phyloP scores from a whole-genome alignment of 2,113 vertebrate species.

The Eurypyga helias region DNA sequence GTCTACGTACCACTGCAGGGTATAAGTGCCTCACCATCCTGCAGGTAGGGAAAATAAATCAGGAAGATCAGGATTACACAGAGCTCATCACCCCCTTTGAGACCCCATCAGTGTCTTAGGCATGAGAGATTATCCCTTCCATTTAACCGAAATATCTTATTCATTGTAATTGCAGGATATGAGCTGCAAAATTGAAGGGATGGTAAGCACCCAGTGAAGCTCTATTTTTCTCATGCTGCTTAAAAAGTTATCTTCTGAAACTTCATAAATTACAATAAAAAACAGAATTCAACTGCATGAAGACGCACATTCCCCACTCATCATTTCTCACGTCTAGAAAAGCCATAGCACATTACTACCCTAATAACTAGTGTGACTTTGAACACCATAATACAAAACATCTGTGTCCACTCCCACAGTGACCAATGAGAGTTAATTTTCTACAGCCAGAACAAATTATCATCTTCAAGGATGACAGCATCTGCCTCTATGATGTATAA shows the following conservation, averaged over 20 bases:
- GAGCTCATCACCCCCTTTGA: not conserved
- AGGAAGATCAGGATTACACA: not conserved
- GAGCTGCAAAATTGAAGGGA: not conserved
- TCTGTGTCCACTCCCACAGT: conserved; percentile 76
- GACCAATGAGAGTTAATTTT: conserved; percentile 71
- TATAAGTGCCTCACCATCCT: not conserved
- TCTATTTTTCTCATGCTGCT: not conserved
- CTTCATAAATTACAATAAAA: not conserved
- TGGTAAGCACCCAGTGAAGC: not conserved
- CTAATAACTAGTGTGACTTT: conserved; percentile 53
- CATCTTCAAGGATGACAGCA: conserved; percentile 69
- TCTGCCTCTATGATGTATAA: conserved; percentile 77
- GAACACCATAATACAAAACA: conserved; percentile 69
- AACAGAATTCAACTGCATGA: not conserved
- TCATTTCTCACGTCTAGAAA: conserved; percentile 6
- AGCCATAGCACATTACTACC: not conserved
- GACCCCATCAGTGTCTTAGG: fast-evolving
- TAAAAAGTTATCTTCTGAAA: not conserved
- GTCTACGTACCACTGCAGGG: fast-evolving
- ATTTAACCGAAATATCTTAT: not conserved
- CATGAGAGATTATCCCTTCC: not conserved
- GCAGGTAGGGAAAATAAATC: not conserved
- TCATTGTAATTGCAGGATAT: not conserved
- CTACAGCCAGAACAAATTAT: conserved; percentile 68
- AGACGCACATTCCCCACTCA: not conserved